phyloP scores from a whole-genome alignment of 2,888 invertebrate genomes.

The Ypsolopha scabrella region DNA sequence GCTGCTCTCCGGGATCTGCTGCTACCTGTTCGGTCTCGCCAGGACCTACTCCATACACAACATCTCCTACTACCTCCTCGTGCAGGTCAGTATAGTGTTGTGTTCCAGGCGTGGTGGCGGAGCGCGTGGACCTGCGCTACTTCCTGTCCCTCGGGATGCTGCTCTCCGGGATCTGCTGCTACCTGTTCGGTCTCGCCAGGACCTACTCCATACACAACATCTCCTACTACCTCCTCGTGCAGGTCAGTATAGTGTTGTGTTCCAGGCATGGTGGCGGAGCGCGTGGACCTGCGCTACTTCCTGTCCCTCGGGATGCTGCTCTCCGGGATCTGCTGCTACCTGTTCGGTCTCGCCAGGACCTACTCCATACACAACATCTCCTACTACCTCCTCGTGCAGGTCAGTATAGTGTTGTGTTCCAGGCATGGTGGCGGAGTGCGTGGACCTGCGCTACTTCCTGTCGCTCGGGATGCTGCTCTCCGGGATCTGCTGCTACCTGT shows the following conservation, averaged over 20 bases:
- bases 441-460: slow-evolving; percentile 92
- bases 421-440: slow-evolving; percentile 93
- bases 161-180: slow-evolving; percentile 85
- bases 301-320: slow-evolving; percentile 91
- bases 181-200: slow-evolving; percentile 89
- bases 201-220: slow-evolving; percentile 84
- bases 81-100: slow-evolving; percentile 84
- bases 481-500: slow-evolving; percentile 87
- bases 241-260: too few species aligned
- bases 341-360: slow-evolving; percentile 89
- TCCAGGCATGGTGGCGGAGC: slow-evolving; percentile 91
- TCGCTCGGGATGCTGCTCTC: slow-evolving; percentile 90
- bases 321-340: slow-evolving; percentile 87
- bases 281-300: slow-evolving; percentile 91
- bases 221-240: slow-evolving; percentile 85
- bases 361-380: slow-evolving; percentile 83
- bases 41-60: slow-evolving; percentile 84
- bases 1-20: slow-evolving; percentile 87
- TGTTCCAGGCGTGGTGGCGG: slow-evolving; percentile 92
- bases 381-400: slow-evolving; percentile 90
- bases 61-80: slow-evolving; percentile 82
- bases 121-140: slow-evolving; percentile 90
- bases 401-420: too few species aligned
- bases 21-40: slow-evolving; percentile 91
- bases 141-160: slow-evolving; percentile 95